Conservation (phyloP, 2,113 vertebrate genomes). For the Bambusicola thoracicus region DNA sequence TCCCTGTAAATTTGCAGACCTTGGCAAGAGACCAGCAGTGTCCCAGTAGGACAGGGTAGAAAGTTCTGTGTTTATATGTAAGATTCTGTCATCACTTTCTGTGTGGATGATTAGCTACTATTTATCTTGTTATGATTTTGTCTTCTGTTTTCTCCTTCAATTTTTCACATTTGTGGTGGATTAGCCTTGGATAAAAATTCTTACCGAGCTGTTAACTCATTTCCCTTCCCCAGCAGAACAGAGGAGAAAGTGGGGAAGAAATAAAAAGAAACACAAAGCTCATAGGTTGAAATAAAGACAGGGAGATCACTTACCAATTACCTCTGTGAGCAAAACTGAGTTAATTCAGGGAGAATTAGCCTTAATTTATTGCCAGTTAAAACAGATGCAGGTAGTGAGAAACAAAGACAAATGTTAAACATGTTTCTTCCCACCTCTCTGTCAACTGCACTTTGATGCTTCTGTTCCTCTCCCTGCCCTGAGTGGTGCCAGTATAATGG, state of each 20-base stretch:
- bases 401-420: background rate
- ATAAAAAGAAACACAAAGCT: background rate
- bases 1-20: background rate
- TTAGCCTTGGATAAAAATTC: background rate
- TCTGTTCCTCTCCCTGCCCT: accelerated
- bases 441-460: background rate
- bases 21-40: background rate
- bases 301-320: background rate
- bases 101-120: background rate
- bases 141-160: background rate
- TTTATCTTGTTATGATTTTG: background rate
- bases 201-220: accelerated
- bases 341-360: background rate
- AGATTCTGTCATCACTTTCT: background rate
- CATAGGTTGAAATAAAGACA: background rate
- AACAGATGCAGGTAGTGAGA: background rate
- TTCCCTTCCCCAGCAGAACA: background rate
- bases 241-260: background rate
- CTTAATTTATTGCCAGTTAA: background rate
- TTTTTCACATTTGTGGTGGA: background rate
- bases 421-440: background rate
- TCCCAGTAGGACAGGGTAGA: background rate
- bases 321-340: background rate
- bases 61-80: accelerated
- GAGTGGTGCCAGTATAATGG: accelerated